Evolutionary conservation across 2,888 invertebrate species (phyloP), one percentile per base, ranked within the genome.

Genomic region (Athrips mouffetella): DNA sequence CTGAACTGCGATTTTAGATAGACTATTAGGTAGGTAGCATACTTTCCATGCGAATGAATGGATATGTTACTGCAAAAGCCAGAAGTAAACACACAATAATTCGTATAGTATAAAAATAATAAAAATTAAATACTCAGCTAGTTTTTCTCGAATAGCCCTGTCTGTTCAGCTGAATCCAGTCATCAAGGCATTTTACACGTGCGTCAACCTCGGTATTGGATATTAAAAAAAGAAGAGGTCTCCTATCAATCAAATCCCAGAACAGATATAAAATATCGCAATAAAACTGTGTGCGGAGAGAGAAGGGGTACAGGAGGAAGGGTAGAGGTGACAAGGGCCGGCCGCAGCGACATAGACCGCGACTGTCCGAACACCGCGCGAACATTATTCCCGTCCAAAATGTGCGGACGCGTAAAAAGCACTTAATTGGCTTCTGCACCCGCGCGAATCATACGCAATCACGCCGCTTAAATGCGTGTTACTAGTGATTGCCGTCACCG

Each of bases 341-440:
- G 18, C 18, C 18, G 7, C 35, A 3, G n/a, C 15, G 35, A 6
- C 10, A 1, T n/a, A 4, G n/a, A 21, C 10, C 35, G 18, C 35
- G 35, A 33, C 5, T 35, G 35, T 25, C 40, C 25, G 41, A 25
- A 50, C 51, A 58, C 59, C 53, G 50, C 52, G 51, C 60, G 57
- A 54, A 69, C 74, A 78, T 82, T 76, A 79, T 76, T 73, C 75
- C 67, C 62, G 68, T 67, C 73, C 37, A 75, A 49, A 78, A 81
- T 80, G 78, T 73, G 76, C 62, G 76, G 73, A 70, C 62, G 78
- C 73, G 82, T 83, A 87, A 87, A 87, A 87, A 87, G 76, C 76
- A 75, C 78, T 81, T 84, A 83, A 87, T 86, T 85, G 84, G 75
- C 69, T 69, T 58, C 62, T 59, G 68, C 67, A 63, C 65, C 64